These are phyloP conservation scores for Calliphora vicina DNA, from an alignment of 1,140 invertebrate species.

Conservation along the genomic window DNA sequence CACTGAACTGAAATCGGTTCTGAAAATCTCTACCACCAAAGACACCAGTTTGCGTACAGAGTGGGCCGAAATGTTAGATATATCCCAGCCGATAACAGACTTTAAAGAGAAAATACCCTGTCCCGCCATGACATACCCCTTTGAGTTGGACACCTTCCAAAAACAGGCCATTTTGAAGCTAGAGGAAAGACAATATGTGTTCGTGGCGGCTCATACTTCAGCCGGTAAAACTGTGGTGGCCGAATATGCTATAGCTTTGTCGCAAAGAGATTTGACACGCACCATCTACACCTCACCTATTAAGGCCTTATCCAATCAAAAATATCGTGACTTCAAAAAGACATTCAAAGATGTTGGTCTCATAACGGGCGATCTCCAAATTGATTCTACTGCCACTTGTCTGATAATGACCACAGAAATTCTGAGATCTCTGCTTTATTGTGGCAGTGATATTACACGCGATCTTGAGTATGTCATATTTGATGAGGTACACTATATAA, in stretches of 20 bases:
- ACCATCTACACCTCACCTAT: conserved; percentile 99
- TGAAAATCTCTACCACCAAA: conserved; percentile 65
- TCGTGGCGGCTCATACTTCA: conserved; percentile 98
- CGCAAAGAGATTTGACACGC: conserved; percentile 91
- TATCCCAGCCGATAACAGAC: conserved; percentile 79
- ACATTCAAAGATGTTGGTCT: conserved; percentile 93
- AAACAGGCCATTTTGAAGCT: conserved; percentile 94
- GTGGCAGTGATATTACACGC: conserved; percentile 91
- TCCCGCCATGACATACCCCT: conserved; percentile 87
- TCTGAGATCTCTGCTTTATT: conserved; percentile 95
- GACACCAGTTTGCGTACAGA: conserved; percentile 66
- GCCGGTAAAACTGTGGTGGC: conserved; percentile 99
- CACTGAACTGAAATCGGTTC: conserved; percentile 62
- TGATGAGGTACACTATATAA: conserved; percentile 99
- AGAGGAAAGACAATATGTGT: conserved; percentile 94
- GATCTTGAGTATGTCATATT: conserved; percentile 99
- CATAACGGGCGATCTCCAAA: conserved; percentile 95
- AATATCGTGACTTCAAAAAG: conserved; percentile 96
- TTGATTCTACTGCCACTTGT: conserved; percentile 92
- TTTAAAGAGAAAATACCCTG: conserved; percentile 85
- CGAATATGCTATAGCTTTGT: conserved; percentile 97
- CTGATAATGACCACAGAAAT: conserved; percentile 99
- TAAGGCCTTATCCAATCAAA: conserved; percentile 99
- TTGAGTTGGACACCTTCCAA: conserved; percentile 97
- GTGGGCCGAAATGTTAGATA: conserved; percentile 89